Percentiles rank a stretch among this genome's conserved stretches.
phyloP scores from a whole-genome alignment of 2,888 invertebrate species.

The Pyrocoelia pectoralis region DNA sequence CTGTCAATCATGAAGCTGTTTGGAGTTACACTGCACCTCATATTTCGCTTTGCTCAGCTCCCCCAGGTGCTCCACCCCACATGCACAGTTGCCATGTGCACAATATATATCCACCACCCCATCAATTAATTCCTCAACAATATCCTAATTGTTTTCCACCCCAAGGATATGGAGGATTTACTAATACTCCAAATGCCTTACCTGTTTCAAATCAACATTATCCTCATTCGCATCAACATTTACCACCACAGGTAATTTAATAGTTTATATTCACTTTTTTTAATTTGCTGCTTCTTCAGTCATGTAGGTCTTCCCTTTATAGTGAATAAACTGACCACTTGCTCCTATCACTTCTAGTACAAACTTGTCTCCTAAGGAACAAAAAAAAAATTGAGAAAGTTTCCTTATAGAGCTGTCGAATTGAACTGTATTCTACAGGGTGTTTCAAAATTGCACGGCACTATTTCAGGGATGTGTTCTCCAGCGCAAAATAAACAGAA shows the following conservation, averaged over 20 bases:
- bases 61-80: conserved; percentile 59
- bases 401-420: too few relatives aligned
- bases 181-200: conserved; percentile 49
- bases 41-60: conserved; percentile 63
- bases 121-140: conserved; percentile 45
- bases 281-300: too few relatives aligned
- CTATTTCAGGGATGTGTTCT: too few relatives aligned
- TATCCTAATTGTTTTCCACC: conserved; percentile 47
- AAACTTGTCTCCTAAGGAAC: too few relatives aligned
- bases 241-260: conserved; percentile 56
- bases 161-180: conserved; percentile 51
- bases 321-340: too few relatives aligned
- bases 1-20: conserved; percentile 62
- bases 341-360: too few relatives aligned
- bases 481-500: too few relatives aligned
- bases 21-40: conserved; percentile 62
- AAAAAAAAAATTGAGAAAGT: too few relatives aligned
- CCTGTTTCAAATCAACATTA: conserved; percentile 56
- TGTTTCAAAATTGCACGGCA: too few relatives aligned
- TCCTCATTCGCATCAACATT: conserved; percentile 58
- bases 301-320: too few relatives aligned
- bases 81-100: conserved; percentile 59
- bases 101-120: conserved; percentile 55
- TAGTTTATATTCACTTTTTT: too few relatives aligned
- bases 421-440: too few relatives aligned